Conservation (phyloP, 2,113 vertebrate genomes). For the Strix uralensis region DNA sequence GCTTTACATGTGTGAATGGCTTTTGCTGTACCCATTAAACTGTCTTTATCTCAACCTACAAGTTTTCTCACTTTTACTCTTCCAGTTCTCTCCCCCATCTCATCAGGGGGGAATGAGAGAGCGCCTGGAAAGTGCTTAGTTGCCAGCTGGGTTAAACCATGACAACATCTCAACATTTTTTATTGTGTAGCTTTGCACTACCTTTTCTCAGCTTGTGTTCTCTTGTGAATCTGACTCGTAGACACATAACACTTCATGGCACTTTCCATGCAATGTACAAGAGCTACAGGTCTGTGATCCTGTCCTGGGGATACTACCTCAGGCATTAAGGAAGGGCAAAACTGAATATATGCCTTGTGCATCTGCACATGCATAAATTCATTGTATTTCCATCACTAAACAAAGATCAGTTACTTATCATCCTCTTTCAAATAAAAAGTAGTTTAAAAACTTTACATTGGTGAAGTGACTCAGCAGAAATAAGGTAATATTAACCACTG, state of each 20-base stretch:
- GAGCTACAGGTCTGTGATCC: background rate
- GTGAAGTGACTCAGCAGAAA: background rate
- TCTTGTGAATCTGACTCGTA: background rate
- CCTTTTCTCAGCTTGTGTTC: background rate
- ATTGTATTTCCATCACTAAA: background rate
- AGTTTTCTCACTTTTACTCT: too few species aligned
- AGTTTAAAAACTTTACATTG: background rate
- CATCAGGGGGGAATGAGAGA: too few species aligned
- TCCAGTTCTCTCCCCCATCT: too few species aligned
- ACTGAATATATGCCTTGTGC: background rate
- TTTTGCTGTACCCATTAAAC: too few species aligned
- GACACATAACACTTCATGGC: background rate
- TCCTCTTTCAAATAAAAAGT: background rate
- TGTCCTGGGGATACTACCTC: background rate
- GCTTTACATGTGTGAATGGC: too few species aligned
- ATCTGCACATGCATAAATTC: background rate
- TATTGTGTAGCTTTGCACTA: background rate
- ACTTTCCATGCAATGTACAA: background rate
- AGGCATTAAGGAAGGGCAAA: background rate
- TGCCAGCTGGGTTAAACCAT: too few species aligned
- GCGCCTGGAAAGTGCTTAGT: too few species aligned
- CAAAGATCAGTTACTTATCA: background rate
- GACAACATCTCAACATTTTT: background rate
- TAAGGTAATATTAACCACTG: background rate
- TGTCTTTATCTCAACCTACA: too few species aligned